Evolutionary conservation across 2,797 vertebrate genomes (phyloP).

Genomic region (Lepus townsendii): DNA sequence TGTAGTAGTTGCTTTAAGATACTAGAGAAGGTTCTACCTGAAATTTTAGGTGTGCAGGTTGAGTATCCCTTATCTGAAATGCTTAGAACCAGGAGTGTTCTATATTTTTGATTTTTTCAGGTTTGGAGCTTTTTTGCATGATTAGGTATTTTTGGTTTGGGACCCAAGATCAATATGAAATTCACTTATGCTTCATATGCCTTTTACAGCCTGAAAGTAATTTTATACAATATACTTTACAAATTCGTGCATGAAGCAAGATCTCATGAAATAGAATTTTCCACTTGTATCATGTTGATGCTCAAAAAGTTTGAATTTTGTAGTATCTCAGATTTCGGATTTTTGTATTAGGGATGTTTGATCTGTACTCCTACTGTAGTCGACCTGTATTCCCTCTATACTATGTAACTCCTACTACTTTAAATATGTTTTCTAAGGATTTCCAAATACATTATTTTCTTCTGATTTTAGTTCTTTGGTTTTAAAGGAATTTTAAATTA

Average conservation of each 20-base stretch:
- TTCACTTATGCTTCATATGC: not conserved
- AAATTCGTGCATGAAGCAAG: not conserved
- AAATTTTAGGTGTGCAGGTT: not conserved
- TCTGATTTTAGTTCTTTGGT: not conserved
- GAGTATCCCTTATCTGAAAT: not conserved
- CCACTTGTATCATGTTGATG: not conserved
- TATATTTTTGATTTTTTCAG: not conserved
- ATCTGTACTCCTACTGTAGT: not conserved
- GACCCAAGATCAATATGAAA: not conserved
- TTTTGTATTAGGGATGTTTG: not conserved
- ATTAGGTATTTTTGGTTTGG: too few species aligned
- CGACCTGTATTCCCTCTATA: not conserved
- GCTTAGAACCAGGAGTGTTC: not conserved
- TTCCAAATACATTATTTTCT: not conserved
- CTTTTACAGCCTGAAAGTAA: not conserved
- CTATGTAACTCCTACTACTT: not conserved
- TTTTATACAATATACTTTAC: not conserved
- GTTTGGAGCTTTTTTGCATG: not conserved
- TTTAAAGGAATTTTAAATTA: conserved; percentile 47
- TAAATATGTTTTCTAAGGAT: not conserved
- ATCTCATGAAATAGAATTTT: not conserved
- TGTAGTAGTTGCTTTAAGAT: not conserved
- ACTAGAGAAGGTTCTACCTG: not conserved
- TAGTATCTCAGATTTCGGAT: not conserved
- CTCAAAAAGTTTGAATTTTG: not conserved